A percentile compares a stretch with the other conserved stretches of the same genome.
These are phyloP conservation scores for Drosophila mimetica DNA, from an alignment of 2,888 invertebrate species.

Conservation along the genomic window DNA sequence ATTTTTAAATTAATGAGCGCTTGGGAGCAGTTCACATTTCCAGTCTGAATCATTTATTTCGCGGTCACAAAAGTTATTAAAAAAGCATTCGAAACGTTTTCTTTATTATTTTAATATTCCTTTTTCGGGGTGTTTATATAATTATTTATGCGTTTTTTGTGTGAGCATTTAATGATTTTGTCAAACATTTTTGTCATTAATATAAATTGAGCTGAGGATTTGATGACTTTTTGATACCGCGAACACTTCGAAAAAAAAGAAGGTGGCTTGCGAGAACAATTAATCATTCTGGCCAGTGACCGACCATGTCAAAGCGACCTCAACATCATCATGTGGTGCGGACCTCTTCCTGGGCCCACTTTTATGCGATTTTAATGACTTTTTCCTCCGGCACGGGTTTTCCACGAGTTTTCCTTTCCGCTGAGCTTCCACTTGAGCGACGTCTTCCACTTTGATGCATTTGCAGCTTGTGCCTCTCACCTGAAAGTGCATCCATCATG, in stretches of 20 bases:
- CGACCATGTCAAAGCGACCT: conserved; percentile 32
- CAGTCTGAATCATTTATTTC: conserved; percentile 46
- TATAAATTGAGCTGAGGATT: conserved; percentile 39
- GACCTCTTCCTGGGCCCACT: conserved; percentile 35
- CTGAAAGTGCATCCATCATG: conserved; percentile 70
- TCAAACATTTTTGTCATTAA: conserved; percentile 68
- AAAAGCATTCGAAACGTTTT: conserved; percentile 20
- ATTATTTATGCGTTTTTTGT: conserved; percentile 37
- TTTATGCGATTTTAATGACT: conserved; percentile 43
- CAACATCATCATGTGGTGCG: conserved; percentile 2
- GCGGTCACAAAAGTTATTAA: conserved; percentile 35
- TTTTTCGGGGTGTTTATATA: conserved; percentile 28
- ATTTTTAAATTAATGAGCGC: conserved; percentile 41
- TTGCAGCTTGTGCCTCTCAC: conserved; percentile 41
- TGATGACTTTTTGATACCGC: conserved; percentile 51
- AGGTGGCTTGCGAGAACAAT: conserved; percentile 21
- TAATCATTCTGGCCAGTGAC: conserved; percentile 52
- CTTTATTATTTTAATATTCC: conserved; percentile 47
- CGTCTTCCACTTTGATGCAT: conserved; percentile 76
- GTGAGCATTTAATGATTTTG: conserved; percentile 63
- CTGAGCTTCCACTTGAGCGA: conserved; percentile 68
- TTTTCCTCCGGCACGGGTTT: conserved; percentile 38
- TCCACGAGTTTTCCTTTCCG: conserved; percentile 36
- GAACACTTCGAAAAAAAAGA: conserved; percentile 15
- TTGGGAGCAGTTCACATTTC: conserved; percentile 44